phyloP scores from a whole-genome alignment of 2,888 invertebrate species.

The Ectemnius cavifrons region DNA sequence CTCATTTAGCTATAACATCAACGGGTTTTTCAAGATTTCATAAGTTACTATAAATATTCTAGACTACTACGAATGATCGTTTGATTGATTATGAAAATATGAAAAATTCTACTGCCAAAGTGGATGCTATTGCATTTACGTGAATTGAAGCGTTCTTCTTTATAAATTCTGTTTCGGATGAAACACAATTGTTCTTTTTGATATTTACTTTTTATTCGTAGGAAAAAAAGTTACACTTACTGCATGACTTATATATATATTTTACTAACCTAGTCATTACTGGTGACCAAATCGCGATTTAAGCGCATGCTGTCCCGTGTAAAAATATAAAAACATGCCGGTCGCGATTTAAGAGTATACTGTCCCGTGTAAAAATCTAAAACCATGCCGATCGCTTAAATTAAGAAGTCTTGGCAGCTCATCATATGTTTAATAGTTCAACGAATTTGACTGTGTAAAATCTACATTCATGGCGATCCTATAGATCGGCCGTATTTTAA shows the following conservation, averaged over 20 bases:
- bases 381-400: slow-evolving; percentile 14
- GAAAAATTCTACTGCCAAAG: slow-evolving; percentile 75
- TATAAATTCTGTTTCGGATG: slow-evolving; percentile 56
- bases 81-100: slow-evolving; percentile 50
- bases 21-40: slow-evolving; percentile 45
- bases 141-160: slow-evolving; percentile 62
- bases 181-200: slow-evolving; percentile 56
- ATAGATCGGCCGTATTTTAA: slow-evolving; percentile 63
- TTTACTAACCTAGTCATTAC: slow-evolving; percentile 73
- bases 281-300: slow-evolving; percentile 48
- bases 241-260: slow-evolving; percentile 62
- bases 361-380: background rate
- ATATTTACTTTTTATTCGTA: slow-evolving; percentile 64
- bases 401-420: slow-evolving; percentile 48
- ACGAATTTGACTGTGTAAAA: slow-evolving; percentile 39
- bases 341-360: slow-evolving; percentile 6
- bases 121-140: slow-evolving; percentile 71
- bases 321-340: slow-evolving; percentile 17
- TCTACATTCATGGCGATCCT: slow-evolving; percentile 24
- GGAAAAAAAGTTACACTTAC: slow-evolving; percentile 55
- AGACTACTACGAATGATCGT: slow-evolving; percentile 25
- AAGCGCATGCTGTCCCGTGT: background rate
- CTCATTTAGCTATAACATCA: slow-evolving; percentile 54
- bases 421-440: slow-evolving; percentile 32
- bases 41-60: slow-evolving; percentile 37